These are phyloP conservation scores for Pseudomyrmex sp. DNA, from an alignment of 1,140 invertebrate genomes.

Conservation along the genomic window DNA sequence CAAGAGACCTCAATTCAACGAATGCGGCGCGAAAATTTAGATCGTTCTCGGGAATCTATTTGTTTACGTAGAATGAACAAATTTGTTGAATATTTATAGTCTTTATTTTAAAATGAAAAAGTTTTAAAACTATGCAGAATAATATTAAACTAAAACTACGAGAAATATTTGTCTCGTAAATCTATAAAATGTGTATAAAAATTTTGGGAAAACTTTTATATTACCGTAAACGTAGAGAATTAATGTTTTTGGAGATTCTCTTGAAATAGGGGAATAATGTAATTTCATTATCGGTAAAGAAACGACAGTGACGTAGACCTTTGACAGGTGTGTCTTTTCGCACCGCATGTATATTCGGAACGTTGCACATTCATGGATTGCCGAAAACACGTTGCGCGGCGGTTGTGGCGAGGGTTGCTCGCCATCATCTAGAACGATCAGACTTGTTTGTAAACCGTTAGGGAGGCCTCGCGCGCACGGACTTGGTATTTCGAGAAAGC, in stretches of 20 bases:
- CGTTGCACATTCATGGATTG: neutral
- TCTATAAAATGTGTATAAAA: neutral
- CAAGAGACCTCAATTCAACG: slow-evolving; percentile 26
- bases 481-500: slow-evolving; percentile 67
- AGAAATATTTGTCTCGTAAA: neutral
- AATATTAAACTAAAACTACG: too few relatives aligned
- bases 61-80: slow-evolving; percentile 41
- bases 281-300: neutral
- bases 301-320: neutral
- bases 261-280: neutral
- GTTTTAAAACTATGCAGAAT: too few relatives aligned
- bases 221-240: too few relatives aligned
- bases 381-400: slow-evolving; percentile 4
- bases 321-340: neutral
- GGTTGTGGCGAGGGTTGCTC: slow-evolving; percentile 38
- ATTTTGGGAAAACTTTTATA: neutral
- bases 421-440: slow-evolving; percentile 58
- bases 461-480: slow-evolving; percentile 20
- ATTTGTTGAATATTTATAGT: slow-evolving; percentile 40
- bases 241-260: too few relatives aligned
- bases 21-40: slow-evolving; percentile 17
- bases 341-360: slow-evolving; percentile 6
- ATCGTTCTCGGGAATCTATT: slow-evolving; percentile 12
- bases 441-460: slow-evolving; percentile 67
- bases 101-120: neutral